Evolutionary conservation across 2,113 vertebrate genomes (phyloP), one percentile per base, ranked within the genome.

Genomic region (Dinomys branickii): DNA sequence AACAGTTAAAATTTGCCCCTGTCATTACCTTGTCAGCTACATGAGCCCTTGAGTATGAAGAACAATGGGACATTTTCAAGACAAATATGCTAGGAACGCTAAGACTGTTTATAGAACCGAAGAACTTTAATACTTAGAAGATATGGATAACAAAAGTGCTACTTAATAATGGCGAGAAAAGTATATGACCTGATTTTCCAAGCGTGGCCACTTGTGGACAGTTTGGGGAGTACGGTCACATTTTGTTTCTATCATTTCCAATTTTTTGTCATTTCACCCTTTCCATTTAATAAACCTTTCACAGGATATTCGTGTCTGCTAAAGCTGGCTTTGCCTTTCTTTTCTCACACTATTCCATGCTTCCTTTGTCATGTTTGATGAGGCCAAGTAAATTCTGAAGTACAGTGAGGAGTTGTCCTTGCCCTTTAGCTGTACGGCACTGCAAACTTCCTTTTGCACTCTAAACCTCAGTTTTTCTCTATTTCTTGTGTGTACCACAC

Each of bases 11-110:
- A 98, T 97, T 97, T 78, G 59, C 33, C 95, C 94, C 95, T 97
- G 96, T 97, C 97, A 92, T 97, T 97, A 82, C 95, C 93, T 97
- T 98, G 97, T 98, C 98, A 97, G 85, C 95, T 96, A 13, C 90
- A 92, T 65, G 63, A 98, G 94, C 97, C 96, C 96, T 97, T 96
- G 94, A 97, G 81, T 84, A 59, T 93, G 44, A 88, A 59, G 33
- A 38, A n/a, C 35, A 93, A 65, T n/a, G 50, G 92, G 96, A 97
- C 98, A 95, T 41, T 97, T 98, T 97, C 90, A 95, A 90, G 96
- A 97, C 35, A 77, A 88, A 96, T 97, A 95, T 98, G 81, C 95
- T 81, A 81, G 69, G 97, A 44, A 52, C 24, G 90, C 12, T 94
- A 84, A 92, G 33, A 63, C 33, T 90, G 75, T 97, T 98, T 97